These are phyloP conservation scores for Ferrisia virgata DNA, from an alignment of 2,888 invertebrate species.

Conservation along the genomic window DNA sequence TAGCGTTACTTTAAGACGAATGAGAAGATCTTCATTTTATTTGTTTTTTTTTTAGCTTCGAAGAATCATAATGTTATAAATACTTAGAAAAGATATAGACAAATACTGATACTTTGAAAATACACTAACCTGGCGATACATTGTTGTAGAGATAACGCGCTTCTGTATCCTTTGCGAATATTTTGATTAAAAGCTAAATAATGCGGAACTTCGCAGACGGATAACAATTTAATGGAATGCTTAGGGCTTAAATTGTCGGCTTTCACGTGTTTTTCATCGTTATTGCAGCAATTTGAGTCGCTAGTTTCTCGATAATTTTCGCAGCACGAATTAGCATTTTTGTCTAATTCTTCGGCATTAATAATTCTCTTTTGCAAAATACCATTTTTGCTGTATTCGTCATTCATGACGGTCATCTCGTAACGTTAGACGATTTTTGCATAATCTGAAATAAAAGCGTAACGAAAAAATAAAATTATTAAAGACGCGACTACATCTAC, in stretches of 20 bases:
- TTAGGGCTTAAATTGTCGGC: background rate
- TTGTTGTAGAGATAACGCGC: slow-evolving; percentile 10
- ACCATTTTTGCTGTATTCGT: background rate
- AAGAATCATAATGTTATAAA: too few species aligned
- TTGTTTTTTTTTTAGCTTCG: too few species aligned
- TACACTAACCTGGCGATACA: slow-evolving; percentile 22
- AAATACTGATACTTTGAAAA: background rate
- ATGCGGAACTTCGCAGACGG: slow-evolving; percentile 10
- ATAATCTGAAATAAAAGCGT: background rate
- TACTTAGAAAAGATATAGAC: too few species aligned
- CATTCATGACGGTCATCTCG: background rate
- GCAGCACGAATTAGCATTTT: background rate
- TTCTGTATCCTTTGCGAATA: slow-evolving; percentile 36
- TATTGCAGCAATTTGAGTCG: background rate
- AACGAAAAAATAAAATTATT: background rate
- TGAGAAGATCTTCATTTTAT: too few species aligned
- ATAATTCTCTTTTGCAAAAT: background rate
- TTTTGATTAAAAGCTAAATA: slow-evolving; percentile 40
- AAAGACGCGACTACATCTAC: too few species aligned
- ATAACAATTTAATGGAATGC: background rate
- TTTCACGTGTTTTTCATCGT: background rate
- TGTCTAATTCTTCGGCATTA: background rate
- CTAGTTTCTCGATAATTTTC: background rate
- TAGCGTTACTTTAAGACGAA: too few species aligned
- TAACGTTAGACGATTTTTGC: background rate